phyloP scores from a whole-genome alignment of 2,797 vertebrate species.

The Poeciliopsis paucimaculata region DNA sequence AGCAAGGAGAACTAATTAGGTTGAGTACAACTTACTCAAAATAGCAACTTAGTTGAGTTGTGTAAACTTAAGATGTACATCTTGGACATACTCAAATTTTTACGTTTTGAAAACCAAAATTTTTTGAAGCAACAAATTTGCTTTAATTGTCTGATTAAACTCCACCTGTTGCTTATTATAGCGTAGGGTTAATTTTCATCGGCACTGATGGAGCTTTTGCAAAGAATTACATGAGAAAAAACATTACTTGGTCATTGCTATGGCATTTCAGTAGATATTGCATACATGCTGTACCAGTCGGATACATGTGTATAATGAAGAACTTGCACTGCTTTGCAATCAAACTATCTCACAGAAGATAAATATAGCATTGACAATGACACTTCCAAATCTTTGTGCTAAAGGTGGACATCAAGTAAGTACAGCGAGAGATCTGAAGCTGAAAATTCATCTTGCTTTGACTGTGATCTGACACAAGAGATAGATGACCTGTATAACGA shows the following conservation, averaged over 20 bases:
- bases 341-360: neutral
- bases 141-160: no score
- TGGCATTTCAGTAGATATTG: neutral
- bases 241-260: neutral
- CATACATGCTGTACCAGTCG: neutral
- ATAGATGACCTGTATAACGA: slow-evolving; percentile 64
- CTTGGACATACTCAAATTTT: no score
- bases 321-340: neutral
- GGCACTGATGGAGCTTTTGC: neutral
- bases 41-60: no score
- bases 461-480: slow-evolving; percentile 34
- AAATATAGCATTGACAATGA: neutral
- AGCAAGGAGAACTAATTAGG: no score
- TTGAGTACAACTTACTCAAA: no score
- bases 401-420: neutral
- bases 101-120: no score
- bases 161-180: no score
- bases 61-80: no score
- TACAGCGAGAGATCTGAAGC: neutral
- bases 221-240: neutral
- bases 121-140: no score
- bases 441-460: neutral
- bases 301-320: neutral
- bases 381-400: neutral
- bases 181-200: neutral